Conservation (phyloP, 2,888 invertebrate genomes). For the Xylota segnis region DNA sequence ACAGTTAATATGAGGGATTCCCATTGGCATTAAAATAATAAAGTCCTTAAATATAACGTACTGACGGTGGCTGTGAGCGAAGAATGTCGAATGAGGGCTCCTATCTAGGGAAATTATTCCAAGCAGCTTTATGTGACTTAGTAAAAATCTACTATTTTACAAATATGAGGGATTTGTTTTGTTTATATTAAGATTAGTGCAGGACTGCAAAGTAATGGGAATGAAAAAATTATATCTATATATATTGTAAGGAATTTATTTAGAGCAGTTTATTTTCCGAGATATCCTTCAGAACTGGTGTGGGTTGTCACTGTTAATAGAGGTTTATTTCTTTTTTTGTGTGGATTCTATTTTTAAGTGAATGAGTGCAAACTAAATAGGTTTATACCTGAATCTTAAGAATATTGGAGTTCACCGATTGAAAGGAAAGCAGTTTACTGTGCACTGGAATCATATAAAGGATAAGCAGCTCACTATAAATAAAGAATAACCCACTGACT, state of each 20-base stretch:
- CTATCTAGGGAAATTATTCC: background rate
- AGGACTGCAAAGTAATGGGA: background rate
- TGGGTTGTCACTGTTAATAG: too few species aligned
- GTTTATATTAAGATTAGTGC: constrained; percentile 20
- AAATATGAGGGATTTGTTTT: constrained; percentile 18
- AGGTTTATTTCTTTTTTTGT: too few species aligned
- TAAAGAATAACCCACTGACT: too few species aligned
- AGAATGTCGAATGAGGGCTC: background rate
- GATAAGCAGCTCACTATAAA: too few species aligned
- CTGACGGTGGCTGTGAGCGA: background rate
- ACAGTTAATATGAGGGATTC: constrained; percentile 47
- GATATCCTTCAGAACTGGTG: background rate
- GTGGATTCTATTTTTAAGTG: too few species aligned
- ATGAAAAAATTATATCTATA: background rate
- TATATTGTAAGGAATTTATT: background rate
- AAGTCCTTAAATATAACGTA: constrained; percentile 23
- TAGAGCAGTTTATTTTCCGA: background rate
- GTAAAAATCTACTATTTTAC: background rate
- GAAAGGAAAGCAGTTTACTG: too few species aligned
- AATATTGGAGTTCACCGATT: too few species aligned
- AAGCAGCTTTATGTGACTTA: background rate
- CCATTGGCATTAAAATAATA: constrained; percentile 44
- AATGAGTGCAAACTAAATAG: too few species aligned
- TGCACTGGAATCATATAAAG: too few species aligned
- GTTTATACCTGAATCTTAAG: too few species aligned